Evolutionary conservation across 1,140 invertebrate genomes (phyloP).

Genomic region (Bombus fervidus): DNA sequence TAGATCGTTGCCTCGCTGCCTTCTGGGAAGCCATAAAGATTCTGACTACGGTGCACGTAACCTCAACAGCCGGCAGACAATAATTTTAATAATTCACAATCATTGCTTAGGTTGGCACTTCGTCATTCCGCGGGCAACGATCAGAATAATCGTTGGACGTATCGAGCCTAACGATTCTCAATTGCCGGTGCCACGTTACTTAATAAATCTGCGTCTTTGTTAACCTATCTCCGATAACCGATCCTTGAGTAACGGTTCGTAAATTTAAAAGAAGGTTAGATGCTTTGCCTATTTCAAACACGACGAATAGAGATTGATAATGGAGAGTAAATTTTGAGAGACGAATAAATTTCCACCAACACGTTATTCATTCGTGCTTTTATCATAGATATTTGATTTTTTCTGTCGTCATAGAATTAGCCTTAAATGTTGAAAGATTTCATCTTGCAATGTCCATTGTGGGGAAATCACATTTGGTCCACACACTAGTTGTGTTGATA

Average conservation of each 20-base stretch:
- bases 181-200: conserved; percentile 48
- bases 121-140: conserved; percentile 54
- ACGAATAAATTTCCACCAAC: background rate
- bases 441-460: too few species aligned
- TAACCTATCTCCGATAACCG: conserved; percentile 27
- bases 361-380: background rate
- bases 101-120: conserved; percentile 49
- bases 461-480: too few species aligned
- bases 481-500: too few species aligned
- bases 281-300: background rate
- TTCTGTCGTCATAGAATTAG: too few species aligned
- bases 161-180: conserved; percentile 60
- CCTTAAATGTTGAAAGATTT: too few species aligned
- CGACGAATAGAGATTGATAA: background rate
- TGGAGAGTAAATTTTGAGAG: background rate
- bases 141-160: conserved; percentile 55
- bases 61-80: conserved; percentile 42
- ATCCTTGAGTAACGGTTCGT: conserved; percentile 11
- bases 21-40: conserved; percentile 71
- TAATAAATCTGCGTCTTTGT: conserved; percentile 46
- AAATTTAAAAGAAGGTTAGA: background rate
- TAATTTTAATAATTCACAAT: conserved; percentile 72
- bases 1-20: conserved; percentile 59
- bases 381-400: background rate
- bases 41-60: conserved; percentile 49